phyloP scores from a whole-genome alignment of 2,113 vertebrate genomes.

The Perca flavescens region DNA sequence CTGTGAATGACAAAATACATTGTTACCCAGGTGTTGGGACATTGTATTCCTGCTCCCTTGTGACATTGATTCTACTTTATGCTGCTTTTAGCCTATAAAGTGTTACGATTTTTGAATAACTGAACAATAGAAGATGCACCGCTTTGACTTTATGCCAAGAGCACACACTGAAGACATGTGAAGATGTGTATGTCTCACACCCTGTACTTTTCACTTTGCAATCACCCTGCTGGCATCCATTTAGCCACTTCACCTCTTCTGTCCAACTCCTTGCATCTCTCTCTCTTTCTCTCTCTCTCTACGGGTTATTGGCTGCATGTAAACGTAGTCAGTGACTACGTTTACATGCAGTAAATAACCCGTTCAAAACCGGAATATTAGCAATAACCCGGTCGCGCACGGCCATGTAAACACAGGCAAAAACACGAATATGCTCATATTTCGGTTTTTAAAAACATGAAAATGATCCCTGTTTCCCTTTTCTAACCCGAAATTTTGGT shows the following conservation, averaged over 20 bases:
- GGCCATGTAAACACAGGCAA: too few relatives aligned
- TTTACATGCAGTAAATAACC: too few relatives aligned
- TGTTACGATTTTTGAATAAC: constrained; percentile 31
- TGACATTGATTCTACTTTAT: constrained; percentile 36
- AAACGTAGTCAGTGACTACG: too few relatives aligned
- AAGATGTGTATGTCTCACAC: constrained; percentile 1
- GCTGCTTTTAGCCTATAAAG: neutral
- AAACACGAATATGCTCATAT: too few relatives aligned
- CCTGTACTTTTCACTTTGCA: constrained; percentile 1
- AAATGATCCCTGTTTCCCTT: too few relatives aligned
- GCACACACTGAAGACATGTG: constrained; percentile 16
- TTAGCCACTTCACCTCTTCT: constrained; percentile 38
- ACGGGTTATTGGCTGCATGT: too few relatives aligned
- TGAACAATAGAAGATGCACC: constrained; percentile 11
- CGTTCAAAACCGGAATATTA: too few relatives aligned
- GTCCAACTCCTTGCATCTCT: constrained; percentile 19
- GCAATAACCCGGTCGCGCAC: too few relatives aligned
- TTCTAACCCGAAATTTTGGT: too few relatives aligned
- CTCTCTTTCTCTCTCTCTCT: neutral
- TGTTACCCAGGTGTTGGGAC: neutral
- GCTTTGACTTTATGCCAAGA: constrained; percentile 35
- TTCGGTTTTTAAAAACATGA: too few relatives aligned
- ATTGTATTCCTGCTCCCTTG: constrained; percentile 11
- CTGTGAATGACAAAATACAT: constrained; percentile 43
- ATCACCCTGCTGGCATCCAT: constrained; percentile 33